Evolutionary conservation across 2,888 invertebrate genomes (phyloP).

Genomic region (Eubasilissa splendida): DNA sequence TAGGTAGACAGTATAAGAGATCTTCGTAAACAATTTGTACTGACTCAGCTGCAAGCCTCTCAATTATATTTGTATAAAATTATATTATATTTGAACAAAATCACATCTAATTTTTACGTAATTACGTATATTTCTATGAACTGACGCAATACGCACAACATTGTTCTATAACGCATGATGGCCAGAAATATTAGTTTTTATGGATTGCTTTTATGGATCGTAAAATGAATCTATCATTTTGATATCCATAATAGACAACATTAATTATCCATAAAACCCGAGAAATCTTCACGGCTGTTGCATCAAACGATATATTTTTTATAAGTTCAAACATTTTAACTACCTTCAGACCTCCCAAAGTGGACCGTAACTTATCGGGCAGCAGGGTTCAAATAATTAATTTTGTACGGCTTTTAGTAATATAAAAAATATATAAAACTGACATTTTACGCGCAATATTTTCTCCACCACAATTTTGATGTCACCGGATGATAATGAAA

Average conservation of each 20-base stretch:
- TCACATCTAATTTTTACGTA: no score
- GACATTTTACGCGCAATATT: constrained; percentile 28
- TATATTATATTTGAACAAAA: no score
- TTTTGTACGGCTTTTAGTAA: background rate
- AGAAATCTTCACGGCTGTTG: constrained; percentile 17
- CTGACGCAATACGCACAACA: no score
- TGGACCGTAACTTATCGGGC: background rate
- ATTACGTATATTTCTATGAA: no score
- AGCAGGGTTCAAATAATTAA: constrained; percentile 25
- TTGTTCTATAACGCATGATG: no score
- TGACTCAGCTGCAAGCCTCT: no score
- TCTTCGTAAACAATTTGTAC: no score
- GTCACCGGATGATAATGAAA: constrained; percentile 34
- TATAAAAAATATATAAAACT: constrained; percentile 35
- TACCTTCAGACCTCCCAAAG: constrained; percentile 14
- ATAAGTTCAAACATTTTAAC: constrained; percentile 7
- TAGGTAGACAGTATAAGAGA: no score
- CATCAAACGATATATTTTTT: constrained; percentile 12
- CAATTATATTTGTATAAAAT: no score
- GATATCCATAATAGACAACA: constrained; percentile 2
- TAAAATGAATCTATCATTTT: constrained; percentile 20
- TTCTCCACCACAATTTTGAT: constrained; percentile 25
- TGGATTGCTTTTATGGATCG: constrained; percentile 11
- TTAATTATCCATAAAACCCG: constrained; percentile 15
- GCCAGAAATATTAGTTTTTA: background rate